Evolutionary conservation across 2,797 vertebrate genomes (phyloP).

Genomic region (Bradypodion pumilum): DNA sequence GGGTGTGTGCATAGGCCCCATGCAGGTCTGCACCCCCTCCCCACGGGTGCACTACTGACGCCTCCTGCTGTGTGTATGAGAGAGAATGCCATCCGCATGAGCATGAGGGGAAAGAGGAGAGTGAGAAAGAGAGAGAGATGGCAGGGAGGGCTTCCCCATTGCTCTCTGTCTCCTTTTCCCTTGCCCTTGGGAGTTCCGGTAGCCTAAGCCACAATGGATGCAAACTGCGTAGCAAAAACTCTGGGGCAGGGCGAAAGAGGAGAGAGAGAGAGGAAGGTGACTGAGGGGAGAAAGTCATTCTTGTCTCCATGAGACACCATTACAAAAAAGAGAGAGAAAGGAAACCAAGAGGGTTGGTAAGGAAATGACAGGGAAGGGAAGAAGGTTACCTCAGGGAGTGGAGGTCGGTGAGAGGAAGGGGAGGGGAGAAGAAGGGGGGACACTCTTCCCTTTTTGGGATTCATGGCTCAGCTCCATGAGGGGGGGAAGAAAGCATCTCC

Average conservation of each 20-base stretch:
- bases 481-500: conserved; percentile 18
- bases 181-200: conserved; percentile 46
- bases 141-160: conserved; percentile 54
- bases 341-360: background rate
- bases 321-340: conserved; percentile 10
- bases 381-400: conserved; percentile 53
- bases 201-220: conserved; percentile 58
- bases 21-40: no score
- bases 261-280: background rate
- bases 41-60: no score
- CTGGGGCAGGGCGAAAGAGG: conserved; percentile 42
- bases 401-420: conserved; percentile 49
- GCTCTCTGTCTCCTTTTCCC: background rate
- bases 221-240: conserved; percentile 76
- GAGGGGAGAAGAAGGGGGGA: conserved; percentile 58
- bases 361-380: background rate
- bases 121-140: no score
- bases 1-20: no score
- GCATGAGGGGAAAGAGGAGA: no score
- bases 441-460: no score
- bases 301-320: conserved; percentile 42
- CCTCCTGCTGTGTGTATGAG: no score
- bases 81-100: no score
- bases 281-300: conserved; percentile 12
- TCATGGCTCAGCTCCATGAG: no score